Evolutionary conservation across 2,888 invertebrate species (phyloP), one percentile per base, ranked within the genome.

Genomic region (Apodemia mormo): DNA sequence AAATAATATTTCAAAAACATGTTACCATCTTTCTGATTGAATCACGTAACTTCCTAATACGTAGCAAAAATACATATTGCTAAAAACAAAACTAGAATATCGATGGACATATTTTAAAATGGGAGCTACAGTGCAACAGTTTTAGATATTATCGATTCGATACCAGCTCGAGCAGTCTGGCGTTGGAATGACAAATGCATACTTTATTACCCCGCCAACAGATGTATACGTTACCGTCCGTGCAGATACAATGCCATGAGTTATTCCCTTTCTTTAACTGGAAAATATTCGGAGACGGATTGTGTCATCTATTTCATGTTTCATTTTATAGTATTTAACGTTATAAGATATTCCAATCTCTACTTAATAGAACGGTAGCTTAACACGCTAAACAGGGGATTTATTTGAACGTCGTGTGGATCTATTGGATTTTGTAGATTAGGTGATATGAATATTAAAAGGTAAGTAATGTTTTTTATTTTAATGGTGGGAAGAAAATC

Each of bases 191-290:
- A 76, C 77, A 76, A 75, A 77, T 77, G 73, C 76, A 76, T 74
- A 74, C 75, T 73, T 76, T 72, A 77, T 76, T 71, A 72, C 73
- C 68, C 69, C 73, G 75, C 73, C 74, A 77, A 75, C 75, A 76
- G 72, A 72, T 75, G 76, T 77, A 74, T 72, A 75, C 74, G 66
- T 70, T 72, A 73, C 64, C 64, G 37, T 33, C 61, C 61, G 61
- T 33, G 61, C 61, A 61, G 33, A 61, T 61, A 61, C 61, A 61
- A 61, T 61, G 58, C 29, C 58, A 52, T 52, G 52, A 52, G 52
- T 58, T 58, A 58, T 58, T 29, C 58, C 61, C 61, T 61, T 61
- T 61, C 61, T 61, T 61, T 33, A n/a, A 64, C 64, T 64, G 14
- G 14, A 64, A 64, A 64, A 33, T 64, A 37, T 64, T n/a, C 33